Evolutionary conservation across 2,113 vertebrate species (phyloP), one percentile per base, ranked within the genome.

Genomic region (Copsychus sechellarum): DNA sequence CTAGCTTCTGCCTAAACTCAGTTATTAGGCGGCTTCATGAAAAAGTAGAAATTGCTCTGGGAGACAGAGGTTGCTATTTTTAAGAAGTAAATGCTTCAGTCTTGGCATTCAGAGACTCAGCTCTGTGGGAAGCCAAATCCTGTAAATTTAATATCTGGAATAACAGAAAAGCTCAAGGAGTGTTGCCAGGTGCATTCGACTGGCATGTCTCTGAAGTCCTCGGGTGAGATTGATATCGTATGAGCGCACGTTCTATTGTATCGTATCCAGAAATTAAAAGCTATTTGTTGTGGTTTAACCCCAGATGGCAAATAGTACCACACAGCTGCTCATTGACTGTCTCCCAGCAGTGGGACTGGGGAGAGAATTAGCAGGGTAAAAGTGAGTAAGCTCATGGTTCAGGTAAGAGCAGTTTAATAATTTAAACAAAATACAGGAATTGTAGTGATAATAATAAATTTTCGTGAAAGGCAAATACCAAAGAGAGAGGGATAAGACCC

Each of bases 51-150:
- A 62, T 83, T 88, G 40, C 47, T 83, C 36, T 81, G 60, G 71
- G 82, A 94, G 80, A 67, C 60, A 86, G 60, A 80, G 36, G 56
- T 92, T 92, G 79, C 85, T 94, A 71, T 96, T 97, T 96, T 95
- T 94, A 90, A 91, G 84, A 89, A 80, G 60, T 83, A 86, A 92
- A 64, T 6, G 3, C 71, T 93, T 93, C 76, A 93, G 72, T 47
- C 31, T 86, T 83, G 82, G 82, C 79, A 81, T 95, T 96, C 51
- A 67, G 85, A 70, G 64, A 60, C n/a, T 78, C n/a, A 38, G 22
- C 65, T 88, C 90, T 60, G 69, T 57, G 64, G 65, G 80, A 93
- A 90, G 79, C 65, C 77, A 88, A 88, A 90, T 90, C 85, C 82
- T 88, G 38, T 88, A 90, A 82, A 94, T 83, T 86, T 82, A 86